Evolutionary conservation across 2,797 vertebrate species (phyloP).

Genomic region (Dermochelys coriacea): DNA sequence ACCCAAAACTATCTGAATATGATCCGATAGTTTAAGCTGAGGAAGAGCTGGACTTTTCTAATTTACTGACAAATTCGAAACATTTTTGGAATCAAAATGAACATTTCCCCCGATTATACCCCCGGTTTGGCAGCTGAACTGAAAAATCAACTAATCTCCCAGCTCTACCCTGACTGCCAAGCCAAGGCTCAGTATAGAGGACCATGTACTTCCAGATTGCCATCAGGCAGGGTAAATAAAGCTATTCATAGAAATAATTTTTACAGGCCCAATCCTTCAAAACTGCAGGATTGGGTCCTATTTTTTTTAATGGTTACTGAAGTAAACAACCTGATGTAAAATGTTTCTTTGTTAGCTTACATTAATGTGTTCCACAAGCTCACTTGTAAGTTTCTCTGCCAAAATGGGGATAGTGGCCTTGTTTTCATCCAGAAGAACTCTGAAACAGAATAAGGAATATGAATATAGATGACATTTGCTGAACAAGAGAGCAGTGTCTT

Average conservation of each 20-base stretch:
- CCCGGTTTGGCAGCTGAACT: not conserved
- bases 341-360: conserved; percentile 74
- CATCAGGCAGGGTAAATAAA: not conserved
- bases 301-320: not conserved
- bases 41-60: not conserved
- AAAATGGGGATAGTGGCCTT: conserved; percentile 86
- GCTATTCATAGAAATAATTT: not conserved
- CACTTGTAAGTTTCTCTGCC: conserved; percentile 88
- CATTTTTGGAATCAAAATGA: not conserved
- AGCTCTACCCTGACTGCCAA: not conserved
- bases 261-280: not conserved
- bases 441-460: conserved; percentile 53
- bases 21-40: not conserved
- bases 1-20: not conserved
- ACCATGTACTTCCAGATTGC: not conserved
- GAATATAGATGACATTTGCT: not conserved
- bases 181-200: not conserved
- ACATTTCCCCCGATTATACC: not conserved
- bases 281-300: not conserved
- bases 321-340: not conserved
- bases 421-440: conserved; percentile 81
- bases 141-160: not conserved
- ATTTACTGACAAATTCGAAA: not conserved
- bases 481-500: not conserved
- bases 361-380: conserved; percentile 89